Percentiles rank a stretch among this genome's conserved stretches.
phyloP scores from a whole-genome alignment of 2,888 invertebrate species.

The Himalopsyche japonica region DNA sequence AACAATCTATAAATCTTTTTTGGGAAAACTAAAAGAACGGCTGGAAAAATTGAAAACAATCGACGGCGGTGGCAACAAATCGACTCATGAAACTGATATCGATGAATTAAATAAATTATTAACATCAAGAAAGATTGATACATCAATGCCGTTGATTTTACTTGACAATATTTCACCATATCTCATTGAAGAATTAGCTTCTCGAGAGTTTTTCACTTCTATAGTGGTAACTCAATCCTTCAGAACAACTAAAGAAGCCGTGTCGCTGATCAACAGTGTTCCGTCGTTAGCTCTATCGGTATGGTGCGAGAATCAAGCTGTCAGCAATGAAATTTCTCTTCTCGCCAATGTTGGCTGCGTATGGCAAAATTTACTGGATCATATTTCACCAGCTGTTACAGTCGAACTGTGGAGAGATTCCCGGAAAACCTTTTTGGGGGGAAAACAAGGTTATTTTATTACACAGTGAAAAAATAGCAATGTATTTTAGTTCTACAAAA shows the following conservation, averaged over 20 bases:
- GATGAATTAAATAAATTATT: background rate
- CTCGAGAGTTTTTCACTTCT: conserved; percentile 49
- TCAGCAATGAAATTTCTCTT: conserved; percentile 57
- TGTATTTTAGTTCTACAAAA: too few relatives aligned
- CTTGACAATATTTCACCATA: conserved; percentile 16
- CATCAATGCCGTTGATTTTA: conserved; percentile 27
- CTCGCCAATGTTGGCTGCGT: conserved; percentile 9
- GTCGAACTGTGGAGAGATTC: background rate
- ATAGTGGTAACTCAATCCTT: conserved; percentile 49
- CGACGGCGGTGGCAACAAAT: too few relatives aligned
- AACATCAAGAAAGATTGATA: background rate
- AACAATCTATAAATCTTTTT: conserved; percentile 52
- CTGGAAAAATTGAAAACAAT: background rate
- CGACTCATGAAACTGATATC: background rate
- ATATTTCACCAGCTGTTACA: background rate
- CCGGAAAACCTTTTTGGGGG: background rate
- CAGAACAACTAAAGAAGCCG: conserved; percentile 41
- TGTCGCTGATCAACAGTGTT: conserved; percentile 58
- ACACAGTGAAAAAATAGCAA: too few relatives aligned
- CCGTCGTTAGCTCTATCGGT: conserved; percentile 57
- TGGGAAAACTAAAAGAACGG: conserved; percentile 47
- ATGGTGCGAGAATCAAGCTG: conserved; percentile 60
- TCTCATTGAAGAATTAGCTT: conserved; percentile 2
- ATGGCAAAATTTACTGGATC: conserved; percentile 35
- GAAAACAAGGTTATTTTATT: conserved; percentile 15